Conservation (phyloP, 2,888 invertebrate genomes). For the Amaurobius ferox region DNA sequence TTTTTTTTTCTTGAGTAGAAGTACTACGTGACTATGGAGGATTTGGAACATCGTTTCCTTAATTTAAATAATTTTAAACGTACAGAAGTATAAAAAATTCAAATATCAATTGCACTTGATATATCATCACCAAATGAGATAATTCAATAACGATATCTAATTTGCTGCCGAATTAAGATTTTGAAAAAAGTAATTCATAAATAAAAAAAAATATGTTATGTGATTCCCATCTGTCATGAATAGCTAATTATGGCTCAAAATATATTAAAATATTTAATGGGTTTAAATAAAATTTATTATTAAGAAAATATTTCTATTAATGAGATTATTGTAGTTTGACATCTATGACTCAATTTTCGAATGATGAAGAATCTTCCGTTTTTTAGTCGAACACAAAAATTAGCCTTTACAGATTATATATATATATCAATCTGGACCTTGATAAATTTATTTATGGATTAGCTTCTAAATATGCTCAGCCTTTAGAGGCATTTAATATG, state of each 20-base stretch:
- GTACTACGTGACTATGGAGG: constrained; percentile 3
- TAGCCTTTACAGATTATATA: too few relatives aligned
- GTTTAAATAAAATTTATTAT: too few relatives aligned
- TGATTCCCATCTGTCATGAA: background rate
- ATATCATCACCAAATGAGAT: background rate
- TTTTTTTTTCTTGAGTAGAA: background rate
- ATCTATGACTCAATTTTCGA: too few relatives aligned
- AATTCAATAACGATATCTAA: background rate
- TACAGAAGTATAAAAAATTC: background rate
- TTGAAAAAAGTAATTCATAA: too few relatives aligned
- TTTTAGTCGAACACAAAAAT: too few relatives aligned
- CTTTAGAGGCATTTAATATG: too few relatives aligned
- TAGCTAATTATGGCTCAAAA: background rate
- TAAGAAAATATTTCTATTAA: too few relatives aligned
- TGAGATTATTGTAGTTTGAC: too few relatives aligned
- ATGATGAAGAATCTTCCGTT: too few relatives aligned
- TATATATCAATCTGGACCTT: too few relatives aligned
- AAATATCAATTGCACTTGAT: background rate
- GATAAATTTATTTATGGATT: too few relatives aligned
- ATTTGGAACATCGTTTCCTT: background rate
- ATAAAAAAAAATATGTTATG: background rate
- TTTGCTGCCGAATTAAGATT: background rate
- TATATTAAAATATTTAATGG: background rate
- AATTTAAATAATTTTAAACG: background rate
- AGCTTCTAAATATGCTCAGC: too few relatives aligned